Conservation (phyloP, 2,797 vertebrate genomes). For the Hipposideros larvatus region DNA sequence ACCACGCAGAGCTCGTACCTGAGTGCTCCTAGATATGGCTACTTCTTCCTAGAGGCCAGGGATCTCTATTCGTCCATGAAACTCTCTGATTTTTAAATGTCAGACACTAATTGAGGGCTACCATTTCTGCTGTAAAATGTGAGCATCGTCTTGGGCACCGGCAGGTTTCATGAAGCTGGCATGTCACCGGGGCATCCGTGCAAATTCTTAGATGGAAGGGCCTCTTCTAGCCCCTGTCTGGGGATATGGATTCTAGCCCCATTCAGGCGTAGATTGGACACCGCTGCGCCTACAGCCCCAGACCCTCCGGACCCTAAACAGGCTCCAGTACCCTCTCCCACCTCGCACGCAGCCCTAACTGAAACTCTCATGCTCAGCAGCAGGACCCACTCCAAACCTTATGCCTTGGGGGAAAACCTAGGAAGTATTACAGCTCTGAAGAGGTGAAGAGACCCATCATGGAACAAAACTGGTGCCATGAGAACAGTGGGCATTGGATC, state of each 20-base stretch:
- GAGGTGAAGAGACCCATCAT: neutral
- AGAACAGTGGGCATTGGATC: neutral
- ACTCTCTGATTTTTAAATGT: neutral
- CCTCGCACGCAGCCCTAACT: neutral
- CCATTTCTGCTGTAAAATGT: neutral
- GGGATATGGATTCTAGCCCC: neutral
- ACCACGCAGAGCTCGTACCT: neutral
- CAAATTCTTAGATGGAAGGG: neutral
- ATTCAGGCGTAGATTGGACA: no score
- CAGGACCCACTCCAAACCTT: neutral
- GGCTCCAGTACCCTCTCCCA: neutral
- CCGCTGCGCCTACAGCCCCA: no score
- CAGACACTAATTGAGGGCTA: neutral
- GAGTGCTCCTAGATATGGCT: neutral
- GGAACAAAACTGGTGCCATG: rapidly evolving
- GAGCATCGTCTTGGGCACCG: neutral
- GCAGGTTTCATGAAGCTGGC: neutral
- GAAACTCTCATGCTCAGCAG: neutral
- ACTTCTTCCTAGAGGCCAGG: neutral
- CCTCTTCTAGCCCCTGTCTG: neutral
- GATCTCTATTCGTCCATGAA: neutral
- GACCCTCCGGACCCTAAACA: neutral
- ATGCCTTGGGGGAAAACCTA: neutral
- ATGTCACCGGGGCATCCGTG: neutral
- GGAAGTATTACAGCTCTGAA: neutral